phyloP scores from a whole-genome alignment of 2,797 vertebrate genomes.

The Onychomys leucogaster region DNA sequence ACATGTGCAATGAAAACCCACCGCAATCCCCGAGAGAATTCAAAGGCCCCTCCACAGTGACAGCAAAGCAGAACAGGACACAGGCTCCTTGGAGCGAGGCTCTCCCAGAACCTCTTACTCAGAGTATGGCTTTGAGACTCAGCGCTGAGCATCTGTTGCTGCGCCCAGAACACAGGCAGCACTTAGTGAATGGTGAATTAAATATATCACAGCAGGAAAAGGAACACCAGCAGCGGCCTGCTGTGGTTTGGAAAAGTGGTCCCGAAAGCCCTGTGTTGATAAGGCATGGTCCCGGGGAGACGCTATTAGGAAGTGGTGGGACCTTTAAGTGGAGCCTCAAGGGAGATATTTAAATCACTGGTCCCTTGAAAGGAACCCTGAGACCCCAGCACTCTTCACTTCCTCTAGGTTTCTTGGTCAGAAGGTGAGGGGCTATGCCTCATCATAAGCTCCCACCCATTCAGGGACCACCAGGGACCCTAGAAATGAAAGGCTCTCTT shows the following conservation, averaged over 20 bases:
- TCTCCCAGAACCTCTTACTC: background rate
- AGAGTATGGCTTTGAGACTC: background rate
- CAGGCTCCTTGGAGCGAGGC: background rate
- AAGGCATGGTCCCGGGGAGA: background rate
- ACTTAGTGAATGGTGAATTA: background rate
- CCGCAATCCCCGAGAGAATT: background rate
- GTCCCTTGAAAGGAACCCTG: background rate
- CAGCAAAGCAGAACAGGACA: background rate
- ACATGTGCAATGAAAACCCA: constrained; percentile 30
- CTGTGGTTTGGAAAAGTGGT: background rate
- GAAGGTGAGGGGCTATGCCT: background rate
- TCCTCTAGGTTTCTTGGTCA: background rate
- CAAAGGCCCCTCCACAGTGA: background rate
- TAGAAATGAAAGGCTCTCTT: background rate
- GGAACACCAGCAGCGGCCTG: background rate
- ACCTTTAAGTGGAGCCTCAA: background rate
- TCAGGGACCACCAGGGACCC: background rate
- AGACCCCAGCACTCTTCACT: background rate
- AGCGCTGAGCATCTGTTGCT: background rate
- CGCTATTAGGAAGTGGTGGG: background rate
- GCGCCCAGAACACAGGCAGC: background rate
- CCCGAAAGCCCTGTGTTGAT: background rate
- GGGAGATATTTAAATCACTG: background rate
- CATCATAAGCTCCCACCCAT: background rate
- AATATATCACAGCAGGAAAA: background rate